Evolutionary conservation across 2,113 vertebrate species (phyloP), one percentile per base, ranked within the genome.

Genomic region (Leiothrix lutea): DNA sequence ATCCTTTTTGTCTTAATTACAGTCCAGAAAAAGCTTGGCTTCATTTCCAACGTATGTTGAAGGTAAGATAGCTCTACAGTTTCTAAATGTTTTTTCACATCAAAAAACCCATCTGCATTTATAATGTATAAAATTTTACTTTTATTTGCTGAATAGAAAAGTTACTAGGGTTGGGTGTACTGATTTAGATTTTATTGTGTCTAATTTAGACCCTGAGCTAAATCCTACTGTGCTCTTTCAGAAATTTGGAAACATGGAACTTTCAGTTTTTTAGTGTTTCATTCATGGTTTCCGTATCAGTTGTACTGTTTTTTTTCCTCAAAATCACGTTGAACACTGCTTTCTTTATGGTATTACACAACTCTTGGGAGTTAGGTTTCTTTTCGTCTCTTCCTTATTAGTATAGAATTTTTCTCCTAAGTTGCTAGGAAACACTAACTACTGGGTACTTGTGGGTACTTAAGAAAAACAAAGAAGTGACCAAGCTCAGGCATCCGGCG

Each of bases 41-140:
- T 99, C 99, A 44, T 99, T 99, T 97, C 99, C 99, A 83, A 99
- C 99, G 25, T 99, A 99, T 85, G 99, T 99, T 95, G 99, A 99
- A 99, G 99, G 99, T 99, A 98, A 99, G 99, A 96, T 71, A 80
- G 31, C 80, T 95, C 53, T 88, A 53, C 71, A 66, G 66, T 94
- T 89, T 86, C 38, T 88, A 35, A 65, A 83, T 83, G 10, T 47
- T 83, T 74, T 74, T 86, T 74, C 5, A 2, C 64, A 29, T 58
- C 0, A 26, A 35, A 65, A 47, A 33, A 3, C 1, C 0, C 15
- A 61, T 7, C 3, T 36, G 1, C 48, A 31, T 78, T 87, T 74
- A 12, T 51, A 78, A 66, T 33, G 10, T 64, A 24, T 40, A 40
- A 47, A 47, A 21, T 31, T 66, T 31, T 57, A 18, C 57, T 82